Percentiles rank a stretch among this genome's conserved stretches.
Evolutionary conservation across 2,888 invertebrate species (phyloP).

Genomic region (Onthophagus sagittarius): DNA sequence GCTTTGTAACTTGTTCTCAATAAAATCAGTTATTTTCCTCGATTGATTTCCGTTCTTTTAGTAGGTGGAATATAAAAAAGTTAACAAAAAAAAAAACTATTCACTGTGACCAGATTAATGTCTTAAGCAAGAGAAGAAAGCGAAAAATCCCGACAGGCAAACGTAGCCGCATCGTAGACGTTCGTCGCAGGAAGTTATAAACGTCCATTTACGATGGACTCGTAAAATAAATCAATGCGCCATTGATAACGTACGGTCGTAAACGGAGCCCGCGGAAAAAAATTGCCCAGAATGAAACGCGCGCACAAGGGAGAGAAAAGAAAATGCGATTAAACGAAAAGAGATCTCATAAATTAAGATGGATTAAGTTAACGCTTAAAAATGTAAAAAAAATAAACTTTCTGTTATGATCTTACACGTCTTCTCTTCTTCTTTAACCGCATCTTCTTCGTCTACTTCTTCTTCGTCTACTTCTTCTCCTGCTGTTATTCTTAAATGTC

Average conservation of each 20-base stretch:
- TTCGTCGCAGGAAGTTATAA: slow-evolving; percentile 7
- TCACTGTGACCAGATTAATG: neutral
- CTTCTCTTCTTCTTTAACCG: no score
- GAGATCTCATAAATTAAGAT: neutral
- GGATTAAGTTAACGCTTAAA: neutral
- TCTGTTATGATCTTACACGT: no score
- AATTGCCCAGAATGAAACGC: neutral
- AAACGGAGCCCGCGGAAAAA: neutral
- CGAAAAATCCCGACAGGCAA: neutral
- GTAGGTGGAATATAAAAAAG: neutral
- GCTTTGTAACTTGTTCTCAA: neutral
- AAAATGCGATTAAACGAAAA: neutral
- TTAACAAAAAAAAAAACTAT: neutral
- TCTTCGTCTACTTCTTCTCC: neutral
- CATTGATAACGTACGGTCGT: slow-evolving; percentile 9
- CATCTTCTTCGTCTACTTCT: no score
- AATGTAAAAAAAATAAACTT: neutral
- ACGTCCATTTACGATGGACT: slow-evolving; percentile 11
- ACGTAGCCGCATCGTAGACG: neutral
- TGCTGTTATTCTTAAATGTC: neutral
- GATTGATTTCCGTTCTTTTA: neutral
- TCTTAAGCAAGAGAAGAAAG: neutral
- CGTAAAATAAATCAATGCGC: slow-evolving; percentile 12
- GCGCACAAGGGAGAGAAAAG: neutral
- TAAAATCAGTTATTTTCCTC: neutral